Evolutionary conservation across 2,797 vertebrate species (phyloP).

Genomic region (Anisognathus igniventris): DNA sequence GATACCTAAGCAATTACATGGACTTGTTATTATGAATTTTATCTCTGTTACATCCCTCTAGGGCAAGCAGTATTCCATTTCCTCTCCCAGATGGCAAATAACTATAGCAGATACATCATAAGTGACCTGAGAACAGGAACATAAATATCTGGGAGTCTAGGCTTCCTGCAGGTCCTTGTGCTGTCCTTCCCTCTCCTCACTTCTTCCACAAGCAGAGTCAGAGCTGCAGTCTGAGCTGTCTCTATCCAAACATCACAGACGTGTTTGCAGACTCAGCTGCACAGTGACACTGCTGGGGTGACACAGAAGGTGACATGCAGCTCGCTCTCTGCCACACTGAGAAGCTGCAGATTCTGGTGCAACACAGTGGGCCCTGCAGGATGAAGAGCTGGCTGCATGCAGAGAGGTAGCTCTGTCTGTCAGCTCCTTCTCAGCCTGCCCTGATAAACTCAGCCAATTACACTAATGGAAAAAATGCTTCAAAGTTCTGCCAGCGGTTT

Average conservation of each 20-base stretch:
- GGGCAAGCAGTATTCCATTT: background rate
- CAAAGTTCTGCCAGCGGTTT: background rate
- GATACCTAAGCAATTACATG: background rate
- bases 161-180: background rate
- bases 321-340: background rate
- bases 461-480: constrained; percentile 1
- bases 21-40: background rate
- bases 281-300: background rate
- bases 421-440: background rate
- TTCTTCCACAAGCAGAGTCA: background rate
- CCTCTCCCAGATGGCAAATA: background rate
- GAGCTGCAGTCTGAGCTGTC: background rate
- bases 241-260: background rate
- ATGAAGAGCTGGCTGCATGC: background rate
- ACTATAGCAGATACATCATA: background rate
- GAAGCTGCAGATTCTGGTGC: background rate
- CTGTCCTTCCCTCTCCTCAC: background rate
- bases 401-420: background rate
- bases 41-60: background rate
- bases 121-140: background rate
- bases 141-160: background rate
- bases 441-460: constrained; percentile 10
- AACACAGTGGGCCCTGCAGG: fast-evolving
- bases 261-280: background rate
- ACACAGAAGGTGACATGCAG: background rate